These are phyloP conservation scores for Pterocles burchelli DNA, from an alignment of 2,113 vertebrate species.

Conservation along the genomic window DNA sequence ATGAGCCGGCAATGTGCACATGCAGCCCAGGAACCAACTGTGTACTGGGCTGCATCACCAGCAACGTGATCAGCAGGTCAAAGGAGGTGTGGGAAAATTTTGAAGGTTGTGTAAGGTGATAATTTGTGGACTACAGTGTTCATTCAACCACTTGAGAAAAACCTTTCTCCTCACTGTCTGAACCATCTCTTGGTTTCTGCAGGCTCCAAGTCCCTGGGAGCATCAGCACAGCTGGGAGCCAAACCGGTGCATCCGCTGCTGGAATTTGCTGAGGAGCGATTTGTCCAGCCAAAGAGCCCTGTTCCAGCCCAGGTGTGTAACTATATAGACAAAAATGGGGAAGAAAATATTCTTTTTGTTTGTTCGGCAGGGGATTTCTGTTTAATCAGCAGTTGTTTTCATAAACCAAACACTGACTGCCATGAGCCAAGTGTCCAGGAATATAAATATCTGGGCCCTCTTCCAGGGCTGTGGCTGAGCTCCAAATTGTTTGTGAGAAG, in stretches of 20 bases:
- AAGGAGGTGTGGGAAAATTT: too few relatives aligned
- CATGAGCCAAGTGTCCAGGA: conserved; percentile 42
- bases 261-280: background rate
- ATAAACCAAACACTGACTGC: conserved; percentile 48
- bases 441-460: conserved; percentile 33
- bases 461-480: conserved; percentile 28
- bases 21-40: too few relatives aligned
- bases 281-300: background rate
- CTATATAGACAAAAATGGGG: background rate
- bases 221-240: background rate
- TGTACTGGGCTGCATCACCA: too few relatives aligned
- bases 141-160: background rate
- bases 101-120: too few relatives aligned
- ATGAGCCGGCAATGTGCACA: too few relatives aligned
- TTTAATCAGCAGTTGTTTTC: conserved; percentile 60
- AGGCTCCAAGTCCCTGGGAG: background rate
- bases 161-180: background rate
- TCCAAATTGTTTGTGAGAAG: background rate
- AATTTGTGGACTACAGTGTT: too few relatives aligned
- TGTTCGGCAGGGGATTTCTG: conserved; percentile 39
- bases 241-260: background rate
- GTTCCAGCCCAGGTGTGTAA: background rate
- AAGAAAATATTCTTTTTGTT: conserved; percentile 40
- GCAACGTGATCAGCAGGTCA: too few relatives aligned
- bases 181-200: background rate